Evolutionary conservation across 2,797 vertebrate genomes (phyloP), one percentile per base, ranked within the genome.

Genomic region (Gymnodraco acuticeps): DNA sequence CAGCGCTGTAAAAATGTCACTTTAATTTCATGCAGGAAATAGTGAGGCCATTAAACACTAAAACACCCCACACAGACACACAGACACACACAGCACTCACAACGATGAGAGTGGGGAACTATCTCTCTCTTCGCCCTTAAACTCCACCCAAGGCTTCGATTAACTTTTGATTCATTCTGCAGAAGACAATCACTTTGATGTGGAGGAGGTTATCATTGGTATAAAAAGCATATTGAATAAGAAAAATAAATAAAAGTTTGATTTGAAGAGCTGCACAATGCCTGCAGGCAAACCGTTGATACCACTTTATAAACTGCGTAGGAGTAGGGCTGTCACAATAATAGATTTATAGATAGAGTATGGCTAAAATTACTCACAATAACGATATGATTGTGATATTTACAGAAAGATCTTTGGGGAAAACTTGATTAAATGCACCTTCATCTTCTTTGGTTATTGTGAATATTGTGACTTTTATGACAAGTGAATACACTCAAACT

Each of bases 51-150:
- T 89, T 90, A 88, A 90, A 85, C 77, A 87, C 72, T 47, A 80
- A 91, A 82, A 84, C 81, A 81, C 77, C 72, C 84, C 48, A 70
- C 67, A 86, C 78, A 85, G 70, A 89, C 82, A 81, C 75, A 81
- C 73, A 86, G 79, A 82, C 73, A 45, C 43, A 45, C 43, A 43
- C 42, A 86, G 78, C 84, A 75, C 80, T 84, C 78, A 78, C 50
- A 23, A 64, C 75, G 23, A 83, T 78, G 78, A 84, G 53, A 72
- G 63, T 19, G 0, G 47, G 64, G 60, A 80, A 48, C 55, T 79
- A 54, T 80, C 69, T 60, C 58, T 56, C 52, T 69, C 54, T 48
- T 65, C 14, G 3, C 75, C 43, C 43, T 38, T 3, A 64, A 75
- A 74, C 77, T 84, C 59, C n/a, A 20, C 55, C 38, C 13, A 43